phyloP scores from a whole-genome alignment of 2,888 invertebrate genomes.

The Andrena haemorrhoa region DNA sequence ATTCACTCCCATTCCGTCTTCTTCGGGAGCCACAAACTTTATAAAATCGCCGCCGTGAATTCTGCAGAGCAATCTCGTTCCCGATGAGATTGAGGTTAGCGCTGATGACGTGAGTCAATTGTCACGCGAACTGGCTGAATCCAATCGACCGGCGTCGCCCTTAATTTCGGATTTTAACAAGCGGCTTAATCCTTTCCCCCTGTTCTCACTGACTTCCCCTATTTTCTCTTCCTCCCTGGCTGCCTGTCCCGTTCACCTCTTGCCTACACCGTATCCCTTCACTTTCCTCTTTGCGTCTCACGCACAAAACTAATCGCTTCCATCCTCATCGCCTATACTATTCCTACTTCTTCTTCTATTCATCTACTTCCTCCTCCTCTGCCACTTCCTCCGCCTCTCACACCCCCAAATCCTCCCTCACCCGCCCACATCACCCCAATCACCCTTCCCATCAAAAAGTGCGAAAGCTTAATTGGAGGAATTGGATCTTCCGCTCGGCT shows the following conservation, averaged over 20 bases:
- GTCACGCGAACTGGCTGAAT: conserved; percentile 80
- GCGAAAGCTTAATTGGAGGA: conserved; percentile 84
- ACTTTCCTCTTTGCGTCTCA: not conserved
- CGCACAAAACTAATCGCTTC: not conserved
- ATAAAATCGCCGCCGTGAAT: conserved; percentile 45
- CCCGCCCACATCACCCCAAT: not conserved
- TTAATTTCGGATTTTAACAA: conserved; percentile 75
- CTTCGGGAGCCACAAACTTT: conserved; percentile 30
- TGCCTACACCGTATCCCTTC: conserved; percentile 27
- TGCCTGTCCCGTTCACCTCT: not conserved
- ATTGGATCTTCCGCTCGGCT: conserved; percentile 81
- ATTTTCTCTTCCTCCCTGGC: not conserved
- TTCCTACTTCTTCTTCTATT: not conserved
- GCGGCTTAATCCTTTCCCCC: conserved; percentile 59
- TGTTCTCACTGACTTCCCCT: conserved; percentile 10
- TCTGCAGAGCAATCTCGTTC: conserved; percentile 65
- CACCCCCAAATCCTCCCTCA: not conserved
- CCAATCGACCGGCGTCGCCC: conserved; percentile 78
- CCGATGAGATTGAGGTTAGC: conserved; percentile 64
- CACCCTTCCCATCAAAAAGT: conserved; percentile 80
- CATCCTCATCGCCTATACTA: not conserved
- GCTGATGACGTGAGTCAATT: conserved; percentile 79
- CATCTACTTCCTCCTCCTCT: conserved; percentile 1
- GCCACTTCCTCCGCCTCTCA: conserved; percentile 31
- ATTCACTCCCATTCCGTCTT: not conserved